Evolutionary conservation across 2,113 vertebrate genomes (phyloP).

Genomic region (Ursus arctos): DNA sequence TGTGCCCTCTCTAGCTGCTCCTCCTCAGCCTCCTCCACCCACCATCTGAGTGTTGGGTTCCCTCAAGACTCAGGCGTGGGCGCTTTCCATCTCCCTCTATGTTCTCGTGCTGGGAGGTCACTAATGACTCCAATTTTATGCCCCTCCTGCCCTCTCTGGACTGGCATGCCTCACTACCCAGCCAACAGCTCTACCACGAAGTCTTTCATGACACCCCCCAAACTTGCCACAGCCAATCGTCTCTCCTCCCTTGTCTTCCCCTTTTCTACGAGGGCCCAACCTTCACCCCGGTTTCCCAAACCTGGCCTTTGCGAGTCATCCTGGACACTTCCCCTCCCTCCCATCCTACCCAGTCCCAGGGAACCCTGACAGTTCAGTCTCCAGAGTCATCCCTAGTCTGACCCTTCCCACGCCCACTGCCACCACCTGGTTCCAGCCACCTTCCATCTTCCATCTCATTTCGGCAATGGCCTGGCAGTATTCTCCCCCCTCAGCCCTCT

Average conservation of each 20-base stretch:
- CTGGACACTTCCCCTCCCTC: too few species aligned
- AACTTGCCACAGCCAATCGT: neutral
- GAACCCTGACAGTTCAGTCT: neutral
- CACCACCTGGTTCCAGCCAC: neutral
- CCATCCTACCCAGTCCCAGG: neutral
- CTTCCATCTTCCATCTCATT: neutral
- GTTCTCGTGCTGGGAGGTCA: neutral
- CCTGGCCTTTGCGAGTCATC: neutral
- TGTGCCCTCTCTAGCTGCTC: neutral
- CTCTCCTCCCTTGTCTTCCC: neutral
- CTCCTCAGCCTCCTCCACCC: neutral
- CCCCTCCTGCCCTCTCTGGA: neutral
- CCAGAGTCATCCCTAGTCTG: neutral
- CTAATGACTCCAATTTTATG: neutral
- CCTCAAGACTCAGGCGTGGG: neutral
- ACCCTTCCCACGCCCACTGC: neutral
- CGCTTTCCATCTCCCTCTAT: neutral
- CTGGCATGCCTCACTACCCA: neutral
- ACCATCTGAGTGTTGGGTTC: neutral
- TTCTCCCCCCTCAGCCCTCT: neutral
- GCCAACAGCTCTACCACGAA: neutral
- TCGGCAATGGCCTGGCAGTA: accelerated
- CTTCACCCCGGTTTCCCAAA: neutral
- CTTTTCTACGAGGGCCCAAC: neutral
- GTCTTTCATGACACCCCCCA: neutral